Evolutionary conservation across 2,113 vertebrate species (phyloP).

Genomic region (Apeltes quadracus): DNA sequence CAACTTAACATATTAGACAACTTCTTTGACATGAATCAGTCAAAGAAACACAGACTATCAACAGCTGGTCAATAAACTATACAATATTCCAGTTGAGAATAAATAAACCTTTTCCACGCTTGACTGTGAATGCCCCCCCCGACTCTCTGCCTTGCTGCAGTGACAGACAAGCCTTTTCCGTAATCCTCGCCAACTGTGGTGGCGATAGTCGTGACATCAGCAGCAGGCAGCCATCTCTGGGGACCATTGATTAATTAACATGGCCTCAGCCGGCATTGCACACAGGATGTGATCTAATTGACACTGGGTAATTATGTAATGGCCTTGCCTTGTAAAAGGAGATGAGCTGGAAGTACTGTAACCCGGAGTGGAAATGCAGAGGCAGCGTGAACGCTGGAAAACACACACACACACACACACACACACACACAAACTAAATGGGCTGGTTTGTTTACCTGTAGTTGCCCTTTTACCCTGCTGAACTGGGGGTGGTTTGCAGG

Average conservation of each 20-base stretch:
- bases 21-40: too few relatives aligned
- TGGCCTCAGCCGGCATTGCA: slow-evolving; percentile 58
- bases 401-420: slow-evolving; percentile 14
- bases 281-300: slow-evolving; percentile 74
- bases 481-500: slow-evolving; percentile 35
- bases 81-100: not conserved
- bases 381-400: not conserved
- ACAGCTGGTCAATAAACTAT: not conserved
- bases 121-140: slow-evolving; percentile 31
- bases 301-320: slow-evolving; percentile 72
- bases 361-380: slow-evolving; percentile 51
- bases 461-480: slow-evolving; percentile 44
- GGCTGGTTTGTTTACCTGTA: slow-evolving; percentile 47
- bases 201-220: slow-evolving; percentile 57
- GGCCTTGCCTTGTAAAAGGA: slow-evolving; percentile 70
- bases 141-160: not conserved
- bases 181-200: slow-evolving; percentile 31
- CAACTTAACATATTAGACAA: not conserved
- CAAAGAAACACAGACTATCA: not conserved
- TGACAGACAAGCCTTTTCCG: slow-evolving; percentile 37
- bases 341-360: slow-evolving; percentile 66
- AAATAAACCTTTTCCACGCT: not conserved
- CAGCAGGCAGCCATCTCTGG: slow-evolving; percentile 41
- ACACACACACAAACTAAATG: slow-evolving; percentile 25
- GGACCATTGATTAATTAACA: slow-evolving; percentile 74